Conservation (phyloP, 2,888 invertebrate genomes). For the Eilema depressum region DNA sequence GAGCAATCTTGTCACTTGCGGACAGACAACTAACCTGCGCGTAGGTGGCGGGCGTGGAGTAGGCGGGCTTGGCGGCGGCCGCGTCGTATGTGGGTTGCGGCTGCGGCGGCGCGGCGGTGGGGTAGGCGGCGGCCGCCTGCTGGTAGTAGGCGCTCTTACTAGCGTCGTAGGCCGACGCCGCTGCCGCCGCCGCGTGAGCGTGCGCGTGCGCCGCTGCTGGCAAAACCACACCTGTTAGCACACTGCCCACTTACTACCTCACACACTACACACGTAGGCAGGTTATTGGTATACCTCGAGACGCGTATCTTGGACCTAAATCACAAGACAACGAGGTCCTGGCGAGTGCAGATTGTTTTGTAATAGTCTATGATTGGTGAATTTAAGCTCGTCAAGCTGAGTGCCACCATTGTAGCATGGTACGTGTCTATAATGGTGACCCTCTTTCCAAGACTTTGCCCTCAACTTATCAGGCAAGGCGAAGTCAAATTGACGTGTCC, state of each 20-base stretch:
- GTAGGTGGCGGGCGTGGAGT: constrained; percentile 90
- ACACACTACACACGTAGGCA: neutral
- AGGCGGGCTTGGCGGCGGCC: constrained; percentile 89
- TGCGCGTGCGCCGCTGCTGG: constrained; percentile 80
- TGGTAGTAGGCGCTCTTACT: constrained; percentile 95
- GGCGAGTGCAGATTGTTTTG: too few species aligned
- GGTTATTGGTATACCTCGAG: too few species aligned
- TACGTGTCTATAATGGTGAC: too few species aligned
- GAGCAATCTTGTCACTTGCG: too few species aligned
- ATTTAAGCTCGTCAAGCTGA: too few species aligned
- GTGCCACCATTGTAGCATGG: too few species aligned
- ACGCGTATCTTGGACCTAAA: too few species aligned
- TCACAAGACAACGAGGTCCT: too few species aligned
- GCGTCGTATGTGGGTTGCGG: constrained; percentile 87
- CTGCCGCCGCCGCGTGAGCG: constrained; percentile 84
- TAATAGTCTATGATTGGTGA: too few species aligned
- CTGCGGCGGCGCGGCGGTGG: constrained; percentile 87
- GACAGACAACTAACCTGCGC: constrained; percentile 88
- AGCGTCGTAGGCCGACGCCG: constrained; percentile 91
- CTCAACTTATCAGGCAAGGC: too few species aligned
- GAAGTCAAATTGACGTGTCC: too few species aligned
- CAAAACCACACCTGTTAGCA: constrained; percentile 43
- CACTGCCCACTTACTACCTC: constrained; percentile 28
- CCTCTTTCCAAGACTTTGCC: too few species aligned
- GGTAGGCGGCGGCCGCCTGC: constrained; percentile 91